These are phyloP conservation scores for Emydura subglobosa DNA, from an alignment of 2,113 vertebrate genomes.

Conservation along the genomic window DNA sequence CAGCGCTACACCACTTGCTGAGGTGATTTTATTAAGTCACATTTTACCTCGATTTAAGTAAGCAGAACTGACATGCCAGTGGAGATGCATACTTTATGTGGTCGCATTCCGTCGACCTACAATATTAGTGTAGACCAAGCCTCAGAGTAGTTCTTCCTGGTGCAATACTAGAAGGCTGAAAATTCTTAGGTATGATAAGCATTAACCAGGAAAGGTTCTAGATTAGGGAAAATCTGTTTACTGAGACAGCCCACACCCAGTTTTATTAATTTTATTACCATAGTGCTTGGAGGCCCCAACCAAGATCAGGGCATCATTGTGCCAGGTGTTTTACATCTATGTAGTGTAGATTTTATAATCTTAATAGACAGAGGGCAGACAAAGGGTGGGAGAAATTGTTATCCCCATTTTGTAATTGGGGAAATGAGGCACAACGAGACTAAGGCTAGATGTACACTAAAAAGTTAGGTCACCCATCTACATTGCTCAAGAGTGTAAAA, in stretches of 20 bases:
- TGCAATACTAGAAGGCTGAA: background rate
- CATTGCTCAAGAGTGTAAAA: no score
- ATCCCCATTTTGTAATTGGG: background rate
- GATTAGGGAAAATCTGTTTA: background rate
- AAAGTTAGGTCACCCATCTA: no score
- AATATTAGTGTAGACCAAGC: no score
- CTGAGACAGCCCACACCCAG: background rate
- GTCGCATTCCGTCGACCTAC: no score
- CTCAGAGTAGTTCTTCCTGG: background rate
- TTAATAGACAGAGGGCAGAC: background rate
- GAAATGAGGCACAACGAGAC: background rate
- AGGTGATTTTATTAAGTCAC: no score
- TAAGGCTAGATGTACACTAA: background rate
- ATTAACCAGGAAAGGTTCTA: background rate
- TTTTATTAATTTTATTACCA: background rate
- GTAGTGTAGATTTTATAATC: no score
- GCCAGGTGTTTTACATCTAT: no score
- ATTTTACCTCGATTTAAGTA: no score
- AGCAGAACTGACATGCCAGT: no score
- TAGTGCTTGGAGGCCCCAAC: background rate
- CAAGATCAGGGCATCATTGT: no score
- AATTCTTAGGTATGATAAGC: background rate
- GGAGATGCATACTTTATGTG: no score
- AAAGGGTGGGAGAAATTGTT: background rate
- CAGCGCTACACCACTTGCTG: no score